Evolutionary conservation across 2,888 invertebrate genomes (phyloP).

Genomic region (Hymenopus coronatus): DNA sequence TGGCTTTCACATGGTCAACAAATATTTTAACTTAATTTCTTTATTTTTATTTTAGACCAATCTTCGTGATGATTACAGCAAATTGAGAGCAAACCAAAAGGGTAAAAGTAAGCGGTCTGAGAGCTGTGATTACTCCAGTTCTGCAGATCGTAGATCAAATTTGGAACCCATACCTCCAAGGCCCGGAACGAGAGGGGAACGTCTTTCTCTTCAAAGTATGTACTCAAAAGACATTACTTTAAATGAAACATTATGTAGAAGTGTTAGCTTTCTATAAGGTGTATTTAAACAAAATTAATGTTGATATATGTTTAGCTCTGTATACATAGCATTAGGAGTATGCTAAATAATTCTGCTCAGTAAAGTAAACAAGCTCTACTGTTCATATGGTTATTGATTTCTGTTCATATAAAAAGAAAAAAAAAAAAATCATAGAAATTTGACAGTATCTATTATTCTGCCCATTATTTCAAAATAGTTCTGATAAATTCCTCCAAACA

Average conservation of each 20-base stretch:
- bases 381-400: too few species aligned
- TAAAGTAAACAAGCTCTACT: too few species aligned
- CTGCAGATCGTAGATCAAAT: slow-evolving; percentile 39
- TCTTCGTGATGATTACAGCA: slow-evolving; percentile 38
- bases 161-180: slow-evolving; percentile 29
- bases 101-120: slow-evolving; percentile 38
- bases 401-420: too few species aligned
- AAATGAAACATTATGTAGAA: background rate
- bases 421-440: too few species aligned
- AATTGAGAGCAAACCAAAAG: slow-evolving; percentile 38
- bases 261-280: background rate
- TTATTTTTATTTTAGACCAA: slow-evolving; percentile 34
- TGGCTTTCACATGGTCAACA: background rate
- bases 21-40: background rate
- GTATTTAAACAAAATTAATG: background rate
- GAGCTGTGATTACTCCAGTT: slow-evolving; percentile 41
- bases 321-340: background rate
- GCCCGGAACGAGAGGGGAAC: slow-evolving; percentile 14
- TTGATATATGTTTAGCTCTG: background rate
- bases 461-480: too few species aligned
- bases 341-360: too few species aligned
- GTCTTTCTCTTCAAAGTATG: slow-evolving; percentile 22
- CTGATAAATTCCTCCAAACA: too few species aligned
- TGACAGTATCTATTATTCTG: too few species aligned
- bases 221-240: background rate